phyloP scores from a whole-genome alignment of 2,888 invertebrate species.

The Prosapia bicincta region DNA sequence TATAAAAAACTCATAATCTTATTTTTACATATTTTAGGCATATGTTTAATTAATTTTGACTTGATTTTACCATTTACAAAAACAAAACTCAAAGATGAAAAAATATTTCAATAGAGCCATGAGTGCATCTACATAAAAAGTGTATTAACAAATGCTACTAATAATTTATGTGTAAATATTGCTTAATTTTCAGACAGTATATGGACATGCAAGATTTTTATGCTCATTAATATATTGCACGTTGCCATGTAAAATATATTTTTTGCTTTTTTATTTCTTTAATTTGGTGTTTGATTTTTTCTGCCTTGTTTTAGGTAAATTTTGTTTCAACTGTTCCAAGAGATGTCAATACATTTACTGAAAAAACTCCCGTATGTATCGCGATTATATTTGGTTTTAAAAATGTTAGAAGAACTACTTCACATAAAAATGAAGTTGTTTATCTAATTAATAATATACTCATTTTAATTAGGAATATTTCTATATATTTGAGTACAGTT shows the following conservation, averaged over 20 bases:
- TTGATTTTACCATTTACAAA: too few relatives aligned
- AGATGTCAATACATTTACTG: conserved; percentile 17
- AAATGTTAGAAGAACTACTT: too few relatives aligned
- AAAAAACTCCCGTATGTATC: conserved; percentile 39
- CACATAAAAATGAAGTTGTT: too few relatives aligned
- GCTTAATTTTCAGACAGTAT: background rate
- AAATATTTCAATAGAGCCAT: too few relatives aligned
- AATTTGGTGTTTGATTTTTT: conserved; percentile 9
- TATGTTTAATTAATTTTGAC: too few relatives aligned
- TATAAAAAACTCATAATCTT: too few relatives aligned
- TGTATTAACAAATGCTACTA: background rate
- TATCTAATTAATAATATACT: too few relatives aligned
- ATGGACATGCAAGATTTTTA: background rate
- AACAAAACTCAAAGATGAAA: too few relatives aligned
- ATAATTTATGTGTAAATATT: background rate
- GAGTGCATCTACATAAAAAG: background rate
- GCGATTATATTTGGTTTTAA: conserved; percentile 20
- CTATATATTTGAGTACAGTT: too few relatives aligned
- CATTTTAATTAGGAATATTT: too few relatives aligned
- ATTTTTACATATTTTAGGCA: too few relatives aligned
- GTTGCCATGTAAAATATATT: background rate
- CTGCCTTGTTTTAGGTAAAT: conserved; percentile 23
- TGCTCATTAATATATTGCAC: background rate
- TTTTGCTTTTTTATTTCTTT: conserved; percentile 14
- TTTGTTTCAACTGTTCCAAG: background rate